Evolutionary conservation across 2,888 invertebrate species (phyloP).

Genomic region (Archips xylosteana): DNA sequence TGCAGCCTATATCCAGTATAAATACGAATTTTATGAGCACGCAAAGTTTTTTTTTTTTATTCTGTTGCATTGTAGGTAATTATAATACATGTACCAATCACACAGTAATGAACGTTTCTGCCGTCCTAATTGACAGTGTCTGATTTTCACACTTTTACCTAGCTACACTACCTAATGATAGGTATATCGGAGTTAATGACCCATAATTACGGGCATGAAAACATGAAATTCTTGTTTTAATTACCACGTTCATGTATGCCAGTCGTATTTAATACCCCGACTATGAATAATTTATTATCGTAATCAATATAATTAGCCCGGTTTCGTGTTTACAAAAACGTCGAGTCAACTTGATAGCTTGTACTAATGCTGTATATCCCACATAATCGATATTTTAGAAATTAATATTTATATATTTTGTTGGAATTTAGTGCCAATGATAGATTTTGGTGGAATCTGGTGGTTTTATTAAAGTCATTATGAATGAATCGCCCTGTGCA

Average conservation of each 20-base stretch:
- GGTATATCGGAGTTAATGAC: conserved; percentile 25
- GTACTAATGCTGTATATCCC: not conserved
- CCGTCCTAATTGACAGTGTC: not conserved
- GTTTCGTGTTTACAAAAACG: conserved; percentile 13
- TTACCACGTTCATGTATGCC: conserved; percentile 18
- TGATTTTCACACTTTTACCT: conserved; percentile 29
- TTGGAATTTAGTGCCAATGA: not conserved
- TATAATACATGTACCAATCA: too few species aligned
- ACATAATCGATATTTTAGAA: not conserved
- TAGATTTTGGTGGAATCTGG: not conserved
- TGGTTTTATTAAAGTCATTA: not conserved
- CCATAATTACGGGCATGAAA: conserved; percentile 27
- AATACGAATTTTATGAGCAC: too few species aligned
- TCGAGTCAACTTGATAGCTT: conserved; percentile 12
- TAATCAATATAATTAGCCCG: conserved; percentile 33
- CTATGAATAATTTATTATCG: conserved; percentile 29
- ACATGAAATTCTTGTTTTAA: conserved; percentile 31
- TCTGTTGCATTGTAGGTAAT: too few species aligned
- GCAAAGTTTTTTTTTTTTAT: too few species aligned
- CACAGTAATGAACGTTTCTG: too few species aligned
- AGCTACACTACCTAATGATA: conserved; percentile 6
- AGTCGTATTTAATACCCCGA: conserved; percentile 10
- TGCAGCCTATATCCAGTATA: too few species aligned
- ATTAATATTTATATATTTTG: not conserved
- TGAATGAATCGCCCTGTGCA: conserved; percentile 12